Conservation (phyloP, 2,797 vertebrate species). For the Cuculus canorus region DNA sequence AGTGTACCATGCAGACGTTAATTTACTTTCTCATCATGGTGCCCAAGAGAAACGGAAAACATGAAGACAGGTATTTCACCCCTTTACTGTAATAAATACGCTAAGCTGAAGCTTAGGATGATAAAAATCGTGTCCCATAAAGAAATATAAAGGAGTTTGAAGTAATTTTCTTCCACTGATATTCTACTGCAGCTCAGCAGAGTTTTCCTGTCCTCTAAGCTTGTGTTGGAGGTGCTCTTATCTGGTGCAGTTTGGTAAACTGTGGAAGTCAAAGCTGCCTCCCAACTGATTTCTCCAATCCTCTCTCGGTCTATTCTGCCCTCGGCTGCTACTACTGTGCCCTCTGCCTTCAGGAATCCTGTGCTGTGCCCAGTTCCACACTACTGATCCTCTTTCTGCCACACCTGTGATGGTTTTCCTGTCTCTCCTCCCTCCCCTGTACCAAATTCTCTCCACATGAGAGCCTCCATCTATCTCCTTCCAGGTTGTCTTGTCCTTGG, state of each 20-base stretch:
- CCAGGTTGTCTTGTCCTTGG: background rate
- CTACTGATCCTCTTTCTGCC: background rate
- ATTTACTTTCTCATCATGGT: background rate
- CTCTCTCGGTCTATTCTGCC: background rate
- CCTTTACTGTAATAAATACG: background rate
- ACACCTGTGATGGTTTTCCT: background rate
- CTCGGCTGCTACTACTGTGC: accelerated
- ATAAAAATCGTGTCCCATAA: background rate
- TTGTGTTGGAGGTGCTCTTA: background rate
- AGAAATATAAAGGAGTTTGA: background rate
- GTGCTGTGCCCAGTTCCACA: accelerated
- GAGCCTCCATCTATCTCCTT: background rate
- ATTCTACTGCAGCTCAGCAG: background rate
- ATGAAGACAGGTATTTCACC: background rate
- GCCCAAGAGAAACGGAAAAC: background rate
- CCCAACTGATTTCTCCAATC: accelerated
- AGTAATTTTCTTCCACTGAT: background rate
- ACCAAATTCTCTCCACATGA: accelerated
- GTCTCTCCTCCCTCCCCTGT: background rate
- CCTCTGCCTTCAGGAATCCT: background rate
- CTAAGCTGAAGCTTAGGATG: background rate
- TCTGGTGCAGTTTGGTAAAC: background rate
- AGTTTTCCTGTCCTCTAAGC: background rate
- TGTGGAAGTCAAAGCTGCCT: background rate
- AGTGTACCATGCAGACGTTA: background rate